These are phyloP conservation scores for Grallaria varia DNA, from an alignment of 2,113 vertebrate genomes.

Conservation along the genomic window DNA sequence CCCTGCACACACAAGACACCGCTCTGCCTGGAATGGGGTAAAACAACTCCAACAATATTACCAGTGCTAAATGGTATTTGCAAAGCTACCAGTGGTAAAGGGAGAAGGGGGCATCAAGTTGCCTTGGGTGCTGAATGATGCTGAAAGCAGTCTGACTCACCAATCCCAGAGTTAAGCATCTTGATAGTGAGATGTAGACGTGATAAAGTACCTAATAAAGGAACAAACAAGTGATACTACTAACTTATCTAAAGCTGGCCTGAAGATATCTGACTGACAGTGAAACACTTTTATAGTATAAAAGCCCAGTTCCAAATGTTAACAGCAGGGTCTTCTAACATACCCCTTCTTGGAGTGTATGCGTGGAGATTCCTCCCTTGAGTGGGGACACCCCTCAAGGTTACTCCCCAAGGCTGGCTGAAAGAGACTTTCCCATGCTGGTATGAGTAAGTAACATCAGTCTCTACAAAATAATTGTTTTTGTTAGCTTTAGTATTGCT, in stretches of 20 bases:
- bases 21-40: no score
- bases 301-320: background rate
- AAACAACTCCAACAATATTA: no score
- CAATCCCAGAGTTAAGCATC: background rate
- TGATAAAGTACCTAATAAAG: background rate
- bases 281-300: background rate
- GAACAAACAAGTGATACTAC: background rate
- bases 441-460: background rate
- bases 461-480: background rate
- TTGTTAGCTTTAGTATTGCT: background rate
- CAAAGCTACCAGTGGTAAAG: background rate
- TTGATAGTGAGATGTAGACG: background rate
- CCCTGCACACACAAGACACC: background rate
- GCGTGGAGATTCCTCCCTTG: background rate
- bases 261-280: background rate
- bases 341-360: fast-evolving
- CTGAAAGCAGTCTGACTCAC: background rate
- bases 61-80: background rate
- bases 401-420: background rate
- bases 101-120: background rate
- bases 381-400: background rate
- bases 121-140: background rate
- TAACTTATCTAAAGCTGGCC: background rate
- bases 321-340: background rate
- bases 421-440: background rate